Evolutionary conservation across 2,113 vertebrate species (phyloP), one percentile per base, ranked within the genome.

Genomic region (Agapornis roseicollis): DNA sequence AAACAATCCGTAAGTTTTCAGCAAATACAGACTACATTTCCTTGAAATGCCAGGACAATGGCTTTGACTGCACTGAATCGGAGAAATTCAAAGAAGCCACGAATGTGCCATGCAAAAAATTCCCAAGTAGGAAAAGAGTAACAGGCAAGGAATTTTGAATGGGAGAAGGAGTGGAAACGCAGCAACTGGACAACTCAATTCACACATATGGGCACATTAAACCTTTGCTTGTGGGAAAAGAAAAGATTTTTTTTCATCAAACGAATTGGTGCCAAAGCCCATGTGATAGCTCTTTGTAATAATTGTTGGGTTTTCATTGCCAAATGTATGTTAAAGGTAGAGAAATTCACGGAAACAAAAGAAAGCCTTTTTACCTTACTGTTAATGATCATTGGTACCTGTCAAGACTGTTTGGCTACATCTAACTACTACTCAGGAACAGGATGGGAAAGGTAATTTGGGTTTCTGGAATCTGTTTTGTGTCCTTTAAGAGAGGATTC

Each of bases 321-420:
- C 74, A 94, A 93, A 88, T 88, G 28, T 65, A 80, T 15, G 41
- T 83, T 93, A 94, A 84, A 76, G 5, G 64, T 71, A 93, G 82
- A 93, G 69, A 93, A 96, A 94, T 70, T 80, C n/a, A 47, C 5
- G 13, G 28, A 76, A 93, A 96, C 72, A 95, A 95, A 96, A 93
- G 93, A 73, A 89, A 93, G 50, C 60, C 72, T 69, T 94, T 72
- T 13, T 0, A 42, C 11, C 8, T 25, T 25, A 88, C 55, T 85
- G 63, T 50, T 88, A 80, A 56, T 66, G 46, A 88, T 85, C 80
- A 78, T 88, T 93, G 80, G 37, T 88, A 95, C 78, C 72, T 94
- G 90, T 74, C 90, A 85, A 90, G 82, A 69, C 72, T 61, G 71
- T 60, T 91, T 39, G 0, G 58, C 68, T 93, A 42, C 33, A 12